These are phyloP conservation scores for Drosophila micromelanica DNA, from an alignment of 1,140 invertebrate genomes.

Conservation along the genomic window DNA sequence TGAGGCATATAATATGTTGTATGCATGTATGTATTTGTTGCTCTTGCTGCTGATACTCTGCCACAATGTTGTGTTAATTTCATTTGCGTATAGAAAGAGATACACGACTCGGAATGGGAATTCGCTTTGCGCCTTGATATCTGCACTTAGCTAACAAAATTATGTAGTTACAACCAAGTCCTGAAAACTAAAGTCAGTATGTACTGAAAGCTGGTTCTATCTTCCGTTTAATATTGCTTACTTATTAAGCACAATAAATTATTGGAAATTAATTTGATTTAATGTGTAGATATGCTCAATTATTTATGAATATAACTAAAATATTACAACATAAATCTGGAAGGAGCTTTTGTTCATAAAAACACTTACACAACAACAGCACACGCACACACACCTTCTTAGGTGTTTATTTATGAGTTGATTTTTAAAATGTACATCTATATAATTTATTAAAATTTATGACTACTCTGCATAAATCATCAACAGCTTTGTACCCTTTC, in stretches of 20 bases:
- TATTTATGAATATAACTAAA: too few relatives aligned
- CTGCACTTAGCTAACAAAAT: slow-evolving; percentile 62
- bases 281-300: too few relatives aligned
- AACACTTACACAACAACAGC: not conserved
- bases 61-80: slow-evolving; percentile 75
- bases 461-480: slow-evolving; percentile 57
- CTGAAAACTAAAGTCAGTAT: not conserved
- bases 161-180: slow-evolving; percentile 28
- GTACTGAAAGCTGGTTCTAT: not conserved
- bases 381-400: slow-evolving; percentile 11
- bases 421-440: not conserved
- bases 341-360: not conserved
- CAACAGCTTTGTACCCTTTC: slow-evolving; percentile 17
- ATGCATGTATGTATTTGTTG: slow-evolving; percentile 2
- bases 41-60: not conserved
- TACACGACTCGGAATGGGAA: slow-evolving; percentile 52
- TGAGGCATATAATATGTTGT: slow-evolving; percentile 23
- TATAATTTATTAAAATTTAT: slow-evolving; percentile 69
- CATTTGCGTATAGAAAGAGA: slow-evolving; percentile 74
- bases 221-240: too few relatives aligned
- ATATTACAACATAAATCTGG: slow-evolving; percentile 19
- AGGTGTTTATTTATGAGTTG: not conserved
- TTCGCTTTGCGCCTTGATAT: slow-evolving; percentile 29
- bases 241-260: too few relatives aligned
- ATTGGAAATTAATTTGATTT: too few relatives aligned